Conservation (phyloP, 2,888 invertebrate species). For the Stenodema calcarata region DNA sequence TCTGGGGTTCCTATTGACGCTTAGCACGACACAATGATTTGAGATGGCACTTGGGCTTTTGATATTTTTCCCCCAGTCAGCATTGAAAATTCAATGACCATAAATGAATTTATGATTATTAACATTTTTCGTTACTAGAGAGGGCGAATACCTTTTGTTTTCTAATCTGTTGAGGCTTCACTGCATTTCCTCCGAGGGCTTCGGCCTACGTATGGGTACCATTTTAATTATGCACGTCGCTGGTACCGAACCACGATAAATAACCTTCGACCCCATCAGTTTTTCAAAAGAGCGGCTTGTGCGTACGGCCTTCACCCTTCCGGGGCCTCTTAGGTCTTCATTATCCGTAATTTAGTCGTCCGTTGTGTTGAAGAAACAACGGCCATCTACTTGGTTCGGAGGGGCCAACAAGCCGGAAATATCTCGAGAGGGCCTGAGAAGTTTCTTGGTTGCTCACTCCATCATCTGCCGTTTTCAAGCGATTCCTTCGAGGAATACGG, state of each 20-base stretch:
- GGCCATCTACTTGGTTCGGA: background rate
- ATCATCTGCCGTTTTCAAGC: too few relatives aligned
- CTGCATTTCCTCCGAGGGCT: background rate
- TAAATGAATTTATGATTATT: too few relatives aligned
- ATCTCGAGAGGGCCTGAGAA: background rate
- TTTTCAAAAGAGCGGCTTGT: background rate
- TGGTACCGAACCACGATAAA: background rate
- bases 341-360: background rate
- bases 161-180: too few relatives aligned
- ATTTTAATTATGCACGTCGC: background rate
- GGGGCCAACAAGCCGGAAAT: background rate
- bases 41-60: too few relatives aligned
- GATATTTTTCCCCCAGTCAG: too few relatives aligned
- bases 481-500: too few relatives aligned
- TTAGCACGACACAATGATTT: too few relatives aligned
- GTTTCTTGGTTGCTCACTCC: background rate
- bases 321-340: background rate
- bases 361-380: background rate
- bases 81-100: too few relatives aligned
- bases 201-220: background rate
- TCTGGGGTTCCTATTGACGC: too few relatives aligned
- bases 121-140: too few relatives aligned
- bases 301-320: background rate
- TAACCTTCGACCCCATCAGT: background rate
- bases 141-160: too few relatives aligned